Base-by-base conservation (phyloP, 2,113 vertebrate genomes). In the Mastomys coucha region DNA sequence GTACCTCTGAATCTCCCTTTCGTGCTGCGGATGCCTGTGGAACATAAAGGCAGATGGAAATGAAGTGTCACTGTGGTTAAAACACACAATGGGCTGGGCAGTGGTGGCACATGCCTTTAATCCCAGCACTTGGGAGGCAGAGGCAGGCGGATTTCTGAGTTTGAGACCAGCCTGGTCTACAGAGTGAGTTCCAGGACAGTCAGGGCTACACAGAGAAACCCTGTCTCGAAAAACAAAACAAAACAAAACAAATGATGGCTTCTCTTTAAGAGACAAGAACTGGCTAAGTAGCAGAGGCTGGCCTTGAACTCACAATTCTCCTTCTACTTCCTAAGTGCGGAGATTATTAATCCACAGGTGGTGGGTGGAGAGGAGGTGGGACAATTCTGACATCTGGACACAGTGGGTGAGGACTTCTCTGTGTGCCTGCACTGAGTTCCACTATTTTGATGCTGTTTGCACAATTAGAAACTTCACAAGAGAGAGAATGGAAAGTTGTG, bases 351-450 rank as follows among this genome's bases (percentile, higher is more conserved):
- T 20, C 4, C 82, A 86, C 10, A 49, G 31, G 85, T 24, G 58
- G 81, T 63, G 65, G 67, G 65, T 24, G 5, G 6, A 7, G 63
- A 67, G 63, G 31, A n/a, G 65, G 19, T n/a, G 17, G 33, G 42
- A 69, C 2, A 2, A 11, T 12, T 11, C 70, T 56, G 53, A 13
- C 6, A 28, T 63, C 26, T 20, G 76, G 53, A 7, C 7, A 2
- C 7, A 0, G 26, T 0, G 12, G 17, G 12, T 31, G 24, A 33
- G 72, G n/a, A 5, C 22, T 12, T 45, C 28, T 5, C 72, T 1
- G 19, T 14, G 17, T 22, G 17, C 28, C 39, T 63, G 1, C 11
- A 3, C 4, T 8, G 49, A n/a, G 85, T 22, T 51, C 45, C 31
- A 87, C 67, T 53, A 4, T 39, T 72, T 13, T 88, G 45, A n/a